phyloP scores from a whole-genome alignment of 2,113 vertebrate species.

The Myxocyprinus asiaticus region DNA sequence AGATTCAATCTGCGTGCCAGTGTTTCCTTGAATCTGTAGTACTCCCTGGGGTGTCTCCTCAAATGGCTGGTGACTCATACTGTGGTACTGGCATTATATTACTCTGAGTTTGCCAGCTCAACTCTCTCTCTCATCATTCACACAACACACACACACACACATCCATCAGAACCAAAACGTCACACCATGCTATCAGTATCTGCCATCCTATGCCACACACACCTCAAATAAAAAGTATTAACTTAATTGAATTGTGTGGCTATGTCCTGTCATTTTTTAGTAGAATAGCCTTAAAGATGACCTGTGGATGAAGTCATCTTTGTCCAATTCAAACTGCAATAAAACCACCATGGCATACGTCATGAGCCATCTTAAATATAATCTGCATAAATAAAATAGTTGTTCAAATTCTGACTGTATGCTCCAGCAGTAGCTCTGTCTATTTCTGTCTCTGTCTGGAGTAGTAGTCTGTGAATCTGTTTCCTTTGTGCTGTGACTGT shows the following conservation, averaged over 20 bases:
- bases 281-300: too few relatives aligned
- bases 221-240: slow-evolving; percentile 4
- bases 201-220: neutral
- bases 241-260: neutral
- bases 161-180: neutral
- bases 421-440: neutral
- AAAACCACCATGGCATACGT: neutral
- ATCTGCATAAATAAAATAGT: slow-evolving; percentile 32
- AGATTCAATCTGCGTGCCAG: slow-evolving; percentile 43
- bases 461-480: neutral
- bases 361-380: slow-evolving; percentile 7
- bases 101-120: slow-evolving; percentile 7
- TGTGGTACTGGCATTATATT: slow-evolving; percentile 32
- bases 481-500: too few relatives aligned
- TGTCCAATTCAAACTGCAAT: neutral
- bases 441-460: neutral
- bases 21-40: slow-evolving; percentile 43
- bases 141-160: neutral
- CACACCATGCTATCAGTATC: too few relatives aligned
- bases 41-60: slow-evolving; percentile 39
- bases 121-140: slow-evolving; percentile 19
- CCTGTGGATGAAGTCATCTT: too few relatives aligned
- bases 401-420: slow-evolving; percentile 22
- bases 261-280: too few relatives aligned
- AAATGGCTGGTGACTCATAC: slow-evolving; percentile 53